Conservation (phyloP, 1,140 invertebrate genomes). For the Drosophila sechellia region DNA sequence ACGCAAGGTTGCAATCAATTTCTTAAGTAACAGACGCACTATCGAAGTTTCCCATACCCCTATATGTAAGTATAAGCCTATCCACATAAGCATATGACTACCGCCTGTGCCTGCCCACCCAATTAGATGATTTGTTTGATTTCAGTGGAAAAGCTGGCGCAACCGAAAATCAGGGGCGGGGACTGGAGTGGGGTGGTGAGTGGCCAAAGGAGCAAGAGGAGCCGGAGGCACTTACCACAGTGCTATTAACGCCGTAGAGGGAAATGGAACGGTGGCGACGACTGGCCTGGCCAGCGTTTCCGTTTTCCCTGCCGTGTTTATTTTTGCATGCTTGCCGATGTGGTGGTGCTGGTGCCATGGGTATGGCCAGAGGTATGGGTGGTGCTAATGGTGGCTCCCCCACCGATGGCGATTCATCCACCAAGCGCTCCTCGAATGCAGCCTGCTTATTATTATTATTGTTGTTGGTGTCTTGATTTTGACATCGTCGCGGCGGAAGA, state of each 20-base stretch:
- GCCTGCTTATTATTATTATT: conserved; percentile 60
- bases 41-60: not conserved
- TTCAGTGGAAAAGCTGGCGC: conserved; percentile 53
- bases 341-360: conserved; percentile 20
- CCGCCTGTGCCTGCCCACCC: conserved; percentile 56
- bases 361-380: not conserved
- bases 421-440: conserved; percentile 36
- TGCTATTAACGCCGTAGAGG: conserved; percentile 76
- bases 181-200: not conserved
- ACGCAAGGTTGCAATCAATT: conserved; percentile 7
- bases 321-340: conserved; percentile 39
- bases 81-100: conserved; percentile 43
- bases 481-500: conserved; percentile 58
- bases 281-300: conserved; percentile 61
- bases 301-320: conserved; percentile 63
- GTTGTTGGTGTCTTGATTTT: conserved; percentile 63
- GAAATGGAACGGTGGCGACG: conserved; percentile 77
- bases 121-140: conserved; percentile 78
- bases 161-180: conserved; percentile 7
- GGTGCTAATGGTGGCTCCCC: conserved; percentile 16
- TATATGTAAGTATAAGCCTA: not conserved
- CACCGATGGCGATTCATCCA: conserved; percentile 21
- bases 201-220: not conserved
- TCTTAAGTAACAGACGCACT: conserved; percentile 8
- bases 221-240: conserved; percentile 67